Evolutionary conservation across 2,113 vertebrate genomes (phyloP).

Genomic region (Mirza zaza): DNA sequence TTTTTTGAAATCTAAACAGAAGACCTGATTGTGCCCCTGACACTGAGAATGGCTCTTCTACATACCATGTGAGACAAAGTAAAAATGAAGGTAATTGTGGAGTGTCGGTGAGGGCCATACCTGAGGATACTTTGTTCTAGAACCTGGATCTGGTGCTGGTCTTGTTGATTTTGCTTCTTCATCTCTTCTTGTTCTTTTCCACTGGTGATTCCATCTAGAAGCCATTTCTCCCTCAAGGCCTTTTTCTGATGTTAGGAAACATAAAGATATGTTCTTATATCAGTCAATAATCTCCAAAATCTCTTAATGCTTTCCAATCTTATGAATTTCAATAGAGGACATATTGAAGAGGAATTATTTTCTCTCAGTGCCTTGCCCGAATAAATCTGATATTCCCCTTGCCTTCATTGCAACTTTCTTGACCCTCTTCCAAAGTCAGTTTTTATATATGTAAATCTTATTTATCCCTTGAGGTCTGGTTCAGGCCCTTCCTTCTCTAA

Average conservation of each 20-base stretch:
- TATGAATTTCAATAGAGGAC: not conserved
- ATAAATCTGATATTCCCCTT: not conserved
- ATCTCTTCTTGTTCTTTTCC: conserved; percentile 93
- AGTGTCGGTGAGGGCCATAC: conserved; percentile 78
- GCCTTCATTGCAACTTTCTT: not conserved
- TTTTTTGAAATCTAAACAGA: not conserved
- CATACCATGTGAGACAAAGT: too few relatives aligned
- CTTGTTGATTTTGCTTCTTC: conserved; percentile 89
- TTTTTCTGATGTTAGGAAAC: conserved; percentile 90
- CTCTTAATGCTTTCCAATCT: not conserved
- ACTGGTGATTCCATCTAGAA: conserved; percentile 93
- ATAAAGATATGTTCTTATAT: not conserved
- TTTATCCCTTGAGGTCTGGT: not conserved
- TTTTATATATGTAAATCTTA: not conserved
- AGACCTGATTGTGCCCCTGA: not conserved
- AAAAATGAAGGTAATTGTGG: not conserved
- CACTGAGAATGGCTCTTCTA: not conserved
- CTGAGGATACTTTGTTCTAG: conserved; percentile 92
- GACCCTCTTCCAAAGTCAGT: not conserved
- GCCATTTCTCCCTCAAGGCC: conserved; percentile 94
- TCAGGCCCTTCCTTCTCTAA: not conserved
- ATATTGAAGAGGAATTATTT: not conserved
- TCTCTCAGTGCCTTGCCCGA: not conserved
- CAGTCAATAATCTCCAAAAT: not conserved
- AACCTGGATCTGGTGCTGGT: conserved; percentile 87